Conservation (phyloP, 2,888 invertebrate species). For the Eucriotettix oculatus region DNA sequence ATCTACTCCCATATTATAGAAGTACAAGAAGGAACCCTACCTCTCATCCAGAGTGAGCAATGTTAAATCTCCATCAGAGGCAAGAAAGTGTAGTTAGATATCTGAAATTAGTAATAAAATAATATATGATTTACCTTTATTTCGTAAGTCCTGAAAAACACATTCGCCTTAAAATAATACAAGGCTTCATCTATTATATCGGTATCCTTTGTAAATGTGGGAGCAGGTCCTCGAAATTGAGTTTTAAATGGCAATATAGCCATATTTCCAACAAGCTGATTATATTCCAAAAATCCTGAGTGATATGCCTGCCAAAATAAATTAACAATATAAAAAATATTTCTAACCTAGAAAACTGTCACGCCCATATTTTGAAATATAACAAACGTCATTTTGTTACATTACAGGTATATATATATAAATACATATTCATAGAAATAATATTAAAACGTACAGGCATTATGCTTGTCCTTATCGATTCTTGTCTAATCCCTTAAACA, state of each 20-base stretch:
- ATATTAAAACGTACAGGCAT: too few relatives aligned
- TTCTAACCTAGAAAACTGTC: too few relatives aligned
- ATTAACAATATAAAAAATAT: too few relatives aligned
- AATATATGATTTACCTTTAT: conserved; percentile 62
- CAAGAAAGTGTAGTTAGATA: background rate
- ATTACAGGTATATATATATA: too few relatives aligned
- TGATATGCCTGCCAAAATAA: conserved; percentile 68
- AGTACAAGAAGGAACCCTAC: too few relatives aligned
- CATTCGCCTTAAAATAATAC: conserved; percentile 95
- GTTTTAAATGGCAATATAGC: conserved; percentile 84
- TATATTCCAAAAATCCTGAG: conserved; percentile 64
- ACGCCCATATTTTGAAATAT: too few relatives aligned
- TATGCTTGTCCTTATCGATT: too few relatives aligned
- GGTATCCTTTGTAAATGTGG: conserved; percentile 41
- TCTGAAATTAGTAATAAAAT: background rate
- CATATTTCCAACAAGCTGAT: conserved; percentile 72
- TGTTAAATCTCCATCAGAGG: background rate
- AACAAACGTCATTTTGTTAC: too few relatives aligned
- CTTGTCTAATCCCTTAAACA: too few relatives aligned
- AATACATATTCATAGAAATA: too few relatives aligned
- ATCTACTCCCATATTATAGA: too few relatives aligned
- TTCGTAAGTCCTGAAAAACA: conserved; percentile 97
- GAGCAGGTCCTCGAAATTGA: conserved; percentile 84
- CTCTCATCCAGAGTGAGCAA: background rate
- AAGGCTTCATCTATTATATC: conserved; percentile 97